Percentiles rank a stretch among this genome's conserved stretches.
Evolutionary conservation across 2,113 vertebrate species (phyloP).

Genomic region (Hoplias malabaricus): DNA sequence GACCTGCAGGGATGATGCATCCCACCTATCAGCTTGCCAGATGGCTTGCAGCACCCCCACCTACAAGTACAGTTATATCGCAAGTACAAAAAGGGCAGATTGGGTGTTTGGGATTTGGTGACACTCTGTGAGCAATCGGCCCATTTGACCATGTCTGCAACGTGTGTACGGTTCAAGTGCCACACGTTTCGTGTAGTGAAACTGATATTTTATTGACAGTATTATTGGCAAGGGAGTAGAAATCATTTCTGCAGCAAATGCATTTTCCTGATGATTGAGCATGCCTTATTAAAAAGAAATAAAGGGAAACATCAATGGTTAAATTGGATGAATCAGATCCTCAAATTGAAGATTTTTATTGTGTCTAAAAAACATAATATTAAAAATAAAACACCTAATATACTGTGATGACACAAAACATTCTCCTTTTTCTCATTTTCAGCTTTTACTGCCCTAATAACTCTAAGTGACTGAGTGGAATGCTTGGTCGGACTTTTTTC

Average conservation of each 20-base stretch:
- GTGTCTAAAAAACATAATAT: background rate
- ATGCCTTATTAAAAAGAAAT: background rate
- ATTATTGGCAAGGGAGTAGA: background rate
- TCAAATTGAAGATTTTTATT: background rate
- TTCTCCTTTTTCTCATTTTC: background rate
- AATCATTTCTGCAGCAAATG: background rate
- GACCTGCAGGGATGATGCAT: slow-evolving; percentile 35
- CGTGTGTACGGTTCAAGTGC: background rate
- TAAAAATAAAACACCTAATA: background rate
- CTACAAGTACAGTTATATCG: slow-evolving; percentile 21
- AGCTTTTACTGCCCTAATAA: background rate
- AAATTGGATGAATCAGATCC: background rate
- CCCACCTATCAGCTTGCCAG: slow-evolving; percentile 43
- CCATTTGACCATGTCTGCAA: slow-evolving; percentile 10
- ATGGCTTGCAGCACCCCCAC: slow-evolving; percentile 28
- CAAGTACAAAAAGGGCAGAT: slow-evolving; percentile 20
- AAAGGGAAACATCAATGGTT: background rate
- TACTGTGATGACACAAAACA: no score
- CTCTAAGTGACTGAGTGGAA: background rate
- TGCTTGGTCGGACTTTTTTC: background rate
- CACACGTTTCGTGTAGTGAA: background rate
- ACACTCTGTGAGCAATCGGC: background rate
- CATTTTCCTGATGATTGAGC: background rate
- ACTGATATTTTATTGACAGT: background rate
- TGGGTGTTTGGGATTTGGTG: slow-evolving; percentile 14